phyloP scores from a whole-genome alignment of 2,113 vertebrate species.

The Barnardius zonarius region DNA sequence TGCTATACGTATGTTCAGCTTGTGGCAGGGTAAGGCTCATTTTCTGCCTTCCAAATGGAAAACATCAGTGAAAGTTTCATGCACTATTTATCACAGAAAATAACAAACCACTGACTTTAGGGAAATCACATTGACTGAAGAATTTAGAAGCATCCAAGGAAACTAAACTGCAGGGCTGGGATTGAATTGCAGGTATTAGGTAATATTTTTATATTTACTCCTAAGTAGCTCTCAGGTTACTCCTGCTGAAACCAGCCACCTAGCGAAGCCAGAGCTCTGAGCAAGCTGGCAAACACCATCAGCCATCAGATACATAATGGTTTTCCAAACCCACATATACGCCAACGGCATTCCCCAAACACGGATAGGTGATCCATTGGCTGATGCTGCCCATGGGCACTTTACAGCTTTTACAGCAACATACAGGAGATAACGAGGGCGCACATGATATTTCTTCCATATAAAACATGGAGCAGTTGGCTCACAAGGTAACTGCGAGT shows the following conservation, averaged over 20 bases:
- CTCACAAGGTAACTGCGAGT: not conserved
- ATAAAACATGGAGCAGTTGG: not conserved
- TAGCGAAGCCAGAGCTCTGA: not conserved
- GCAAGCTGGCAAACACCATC: not conserved
- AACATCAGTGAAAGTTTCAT: not conserved
- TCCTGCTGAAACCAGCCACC: not conserved
- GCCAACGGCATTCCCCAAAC: not conserved
- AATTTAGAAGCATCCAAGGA: not conserved
- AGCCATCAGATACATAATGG: not conserved
- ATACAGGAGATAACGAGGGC: accelerated
- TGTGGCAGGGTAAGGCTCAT: not conserved
- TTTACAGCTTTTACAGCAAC: not conserved
- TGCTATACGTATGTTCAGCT: not conserved
- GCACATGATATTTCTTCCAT: not conserved
- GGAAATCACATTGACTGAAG: not conserved
- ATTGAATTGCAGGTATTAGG: not conserved
- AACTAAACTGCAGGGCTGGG: not conserved
- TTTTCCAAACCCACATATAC: not conserved
- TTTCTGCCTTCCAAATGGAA: not conserved
- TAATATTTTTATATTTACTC: not conserved
- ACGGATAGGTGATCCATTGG: not conserved
- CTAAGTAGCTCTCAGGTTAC: not conserved
- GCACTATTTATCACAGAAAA: not conserved
- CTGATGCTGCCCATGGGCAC: accelerated
- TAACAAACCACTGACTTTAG: not conserved